Conservation (phyloP, 2,113 vertebrate genomes). For the Myotis brandtii region DNA sequence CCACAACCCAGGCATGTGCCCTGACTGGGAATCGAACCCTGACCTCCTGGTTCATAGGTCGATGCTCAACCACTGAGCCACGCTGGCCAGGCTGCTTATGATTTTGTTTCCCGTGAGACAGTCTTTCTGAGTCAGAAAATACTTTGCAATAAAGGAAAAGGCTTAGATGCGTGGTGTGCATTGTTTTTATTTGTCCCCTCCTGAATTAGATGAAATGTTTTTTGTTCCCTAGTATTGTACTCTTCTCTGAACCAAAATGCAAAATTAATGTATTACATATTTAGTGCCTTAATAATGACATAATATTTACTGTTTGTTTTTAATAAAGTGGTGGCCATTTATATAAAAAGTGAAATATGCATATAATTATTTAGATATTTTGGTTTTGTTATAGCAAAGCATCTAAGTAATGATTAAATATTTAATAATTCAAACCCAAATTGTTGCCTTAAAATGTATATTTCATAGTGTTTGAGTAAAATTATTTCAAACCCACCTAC, state of each 20-base stretch:
- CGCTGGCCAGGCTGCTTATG: too few relatives aligned
- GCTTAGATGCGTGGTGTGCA: background rate
- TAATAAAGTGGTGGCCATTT: background rate
- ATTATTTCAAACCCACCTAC: background rate
- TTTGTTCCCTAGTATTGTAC: background rate
- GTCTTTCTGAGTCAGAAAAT: conserved; percentile 22
- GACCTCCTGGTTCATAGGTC: too few relatives aligned
- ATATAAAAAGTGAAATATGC: background rate
- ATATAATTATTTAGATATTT: background rate
- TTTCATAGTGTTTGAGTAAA: background rate
- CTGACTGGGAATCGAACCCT: too few relatives aligned
- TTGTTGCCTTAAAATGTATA: background rate
- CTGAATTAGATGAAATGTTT: background rate
- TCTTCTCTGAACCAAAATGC: background rate
- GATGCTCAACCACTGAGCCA: too few relatives aligned
- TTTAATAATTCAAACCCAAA: conserved; percentile 41
- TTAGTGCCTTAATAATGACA: background rate
- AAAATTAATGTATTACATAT: conserved; percentile 2
- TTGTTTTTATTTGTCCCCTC: background rate
- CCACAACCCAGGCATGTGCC: too few relatives aligned
- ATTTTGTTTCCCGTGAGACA: background rate
- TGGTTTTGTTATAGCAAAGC: background rate
- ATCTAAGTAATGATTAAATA: conserved; percentile 5
- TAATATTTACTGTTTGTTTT: background rate
- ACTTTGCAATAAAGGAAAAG: background rate